Conservation (phyloP, 1,140 invertebrate species). For the Himalopsyche phryganea region DNA sequence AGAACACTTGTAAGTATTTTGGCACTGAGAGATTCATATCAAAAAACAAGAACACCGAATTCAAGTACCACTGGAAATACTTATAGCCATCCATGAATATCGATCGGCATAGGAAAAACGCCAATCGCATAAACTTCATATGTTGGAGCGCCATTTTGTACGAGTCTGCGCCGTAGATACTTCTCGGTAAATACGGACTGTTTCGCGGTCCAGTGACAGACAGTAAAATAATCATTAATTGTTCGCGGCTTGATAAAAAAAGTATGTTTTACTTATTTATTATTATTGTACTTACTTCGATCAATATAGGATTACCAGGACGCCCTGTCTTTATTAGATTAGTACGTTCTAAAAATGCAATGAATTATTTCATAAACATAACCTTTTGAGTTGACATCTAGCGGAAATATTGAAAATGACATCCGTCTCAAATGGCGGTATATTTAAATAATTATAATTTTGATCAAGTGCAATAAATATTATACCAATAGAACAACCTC, state of each 20-base stretch:
- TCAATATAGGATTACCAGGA: conserved; percentile 4
- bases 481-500: too few species aligned
- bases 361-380: conserved; percentile 29
- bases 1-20: conserved; percentile 47
- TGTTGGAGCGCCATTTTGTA: conserved; percentile 51
- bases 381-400: conserved; percentile 8
- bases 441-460: too few species aligned
- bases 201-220: conserved; percentile 46
- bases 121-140: conserved; percentile 50
- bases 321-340: conserved; percentile 11
- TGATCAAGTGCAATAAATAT: too few species aligned
- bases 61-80: conserved; percentile 48
- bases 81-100: conserved; percentile 53
- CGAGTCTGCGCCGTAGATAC: conserved; percentile 34
- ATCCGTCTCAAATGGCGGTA: too few species aligned
- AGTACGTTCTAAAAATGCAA: conserved; percentile 27
- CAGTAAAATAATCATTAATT: conserved; percentile 35
- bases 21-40: conserved; percentile 44
- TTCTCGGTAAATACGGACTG: conserved; percentile 40
- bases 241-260: conserved; percentile 1
- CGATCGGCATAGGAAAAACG: conserved; percentile 51
- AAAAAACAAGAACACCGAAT: conserved; percentile 45
- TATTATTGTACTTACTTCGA: conserved; percentile 19
- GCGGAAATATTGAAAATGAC: conserved; percentile 10
- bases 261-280: conserved; percentile 11